phyloP scores from a whole-genome alignment of 2,888 invertebrate genomes.

The Cosmopolites sordidus region DNA sequence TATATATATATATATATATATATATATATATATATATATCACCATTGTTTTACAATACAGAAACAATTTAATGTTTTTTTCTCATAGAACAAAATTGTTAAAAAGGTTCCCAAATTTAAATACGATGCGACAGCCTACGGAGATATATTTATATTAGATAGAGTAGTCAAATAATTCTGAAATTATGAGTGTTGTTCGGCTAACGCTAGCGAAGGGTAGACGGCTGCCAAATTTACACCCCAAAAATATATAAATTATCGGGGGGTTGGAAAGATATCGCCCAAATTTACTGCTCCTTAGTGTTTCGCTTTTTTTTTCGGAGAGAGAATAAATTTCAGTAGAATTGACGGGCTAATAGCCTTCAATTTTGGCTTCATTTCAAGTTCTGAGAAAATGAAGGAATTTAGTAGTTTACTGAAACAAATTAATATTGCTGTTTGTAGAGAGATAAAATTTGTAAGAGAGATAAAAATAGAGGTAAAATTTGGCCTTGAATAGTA shows the following conservation, averaged over 20 bases:
- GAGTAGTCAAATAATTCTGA: slow-evolving; percentile 25
- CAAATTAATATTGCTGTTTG: no score
- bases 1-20: no score
- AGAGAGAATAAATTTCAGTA: slow-evolving; percentile 22
- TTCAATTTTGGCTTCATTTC: slow-evolving; percentile 22
- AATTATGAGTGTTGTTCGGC: slow-evolving; percentile 25
- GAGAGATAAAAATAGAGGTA: no score
- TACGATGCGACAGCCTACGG: slow-evolving; percentile 7
- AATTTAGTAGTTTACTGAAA: no score
- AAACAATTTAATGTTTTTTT: slow-evolving; percentile 1
- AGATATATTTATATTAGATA: slow-evolving; percentile 27
- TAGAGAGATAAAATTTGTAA: no score
- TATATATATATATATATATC: no score
- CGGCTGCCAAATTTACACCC: slow-evolving; percentile 28
- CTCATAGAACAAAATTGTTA: slow-evolving; percentile 11
- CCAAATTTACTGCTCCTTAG: slow-evolving; percentile 28
- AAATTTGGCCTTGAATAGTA: no score
- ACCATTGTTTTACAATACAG: no score
- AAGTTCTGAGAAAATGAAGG: neutral
- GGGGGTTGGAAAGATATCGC: slow-evolving; percentile 24
- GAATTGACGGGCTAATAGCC: slow-evolving; percentile 25
- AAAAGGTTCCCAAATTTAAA: slow-evolving; percentile 19
- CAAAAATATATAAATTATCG: slow-evolving; percentile 28
- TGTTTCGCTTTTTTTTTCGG: slow-evolving; percentile 23
- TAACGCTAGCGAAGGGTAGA: slow-evolving; percentile 21